phyloP scores from a whole-genome alignment of 2,888 invertebrate species.

The Hyalella azteca region DNA sequence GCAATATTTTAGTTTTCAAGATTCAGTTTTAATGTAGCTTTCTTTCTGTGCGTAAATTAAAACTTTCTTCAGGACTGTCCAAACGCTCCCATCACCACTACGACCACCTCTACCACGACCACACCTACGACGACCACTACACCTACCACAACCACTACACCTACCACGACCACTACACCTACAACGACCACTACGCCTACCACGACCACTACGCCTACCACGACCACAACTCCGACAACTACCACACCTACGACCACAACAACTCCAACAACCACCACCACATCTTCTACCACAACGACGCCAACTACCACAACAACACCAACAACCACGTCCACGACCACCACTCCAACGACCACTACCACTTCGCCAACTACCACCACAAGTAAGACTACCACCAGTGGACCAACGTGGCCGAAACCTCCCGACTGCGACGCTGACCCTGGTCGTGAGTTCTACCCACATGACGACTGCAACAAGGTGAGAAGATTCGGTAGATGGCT shows the following conservation, averaged over 20 bases:
- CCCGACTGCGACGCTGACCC: conserved; percentile 40
- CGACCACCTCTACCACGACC: conserved; percentile 19
- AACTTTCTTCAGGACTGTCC: neutral
- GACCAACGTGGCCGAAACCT: conserved; percentile 11
- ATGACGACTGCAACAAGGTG: conserved; percentile 53
- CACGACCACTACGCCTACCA: conserved; percentile 24
- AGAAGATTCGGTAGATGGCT: neutral
- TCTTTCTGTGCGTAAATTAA: no score
- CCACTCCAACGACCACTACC: neutral
- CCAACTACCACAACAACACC: conserved; percentile 20
- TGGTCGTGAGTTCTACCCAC: conserved; percentile 40
- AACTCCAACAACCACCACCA: neutral
- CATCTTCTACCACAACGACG: neutral
- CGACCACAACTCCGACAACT: neutral
- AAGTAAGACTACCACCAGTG: neutral
- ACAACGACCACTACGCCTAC: neutral
- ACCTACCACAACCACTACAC: conserved; percentile 6
- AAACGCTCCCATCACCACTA: neutral
- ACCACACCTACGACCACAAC: neutral
- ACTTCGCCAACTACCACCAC: conserved; percentile 23
- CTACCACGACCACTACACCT: neutral
- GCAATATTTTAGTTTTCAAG: no score
- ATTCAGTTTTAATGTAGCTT: no score
- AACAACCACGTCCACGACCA: neutral
- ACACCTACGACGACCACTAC: conserved; percentile 14